Conservation (phyloP, 1,140 invertebrate species). For the Drosophila pandora region DNA sequence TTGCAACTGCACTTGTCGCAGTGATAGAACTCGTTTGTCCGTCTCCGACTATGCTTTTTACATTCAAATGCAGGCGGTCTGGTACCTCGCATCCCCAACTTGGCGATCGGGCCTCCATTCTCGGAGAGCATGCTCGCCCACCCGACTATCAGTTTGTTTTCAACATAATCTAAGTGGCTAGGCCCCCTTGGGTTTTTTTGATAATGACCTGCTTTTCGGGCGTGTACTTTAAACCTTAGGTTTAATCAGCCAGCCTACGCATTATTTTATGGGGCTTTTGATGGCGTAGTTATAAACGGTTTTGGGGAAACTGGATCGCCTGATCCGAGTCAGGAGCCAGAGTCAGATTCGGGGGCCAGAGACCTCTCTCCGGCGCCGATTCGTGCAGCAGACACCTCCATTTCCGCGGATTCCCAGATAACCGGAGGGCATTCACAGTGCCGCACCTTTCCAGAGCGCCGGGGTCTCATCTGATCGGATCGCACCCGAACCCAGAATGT, state of each 20-base stretch:
- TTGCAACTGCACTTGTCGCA: not conserved
- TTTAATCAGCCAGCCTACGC: constrained; percentile 19
- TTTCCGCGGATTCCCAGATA: not conserved
- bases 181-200: not conserved
- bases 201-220: constrained; percentile 15
- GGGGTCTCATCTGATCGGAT: constrained; percentile 1
- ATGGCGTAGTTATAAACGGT: not conserved
- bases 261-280: constrained; percentile 1
- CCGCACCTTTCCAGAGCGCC: not conserved
- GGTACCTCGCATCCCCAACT: constrained; percentile 9
- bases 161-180: not conserved
- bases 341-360: not conserved
- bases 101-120: constrained; percentile 19
- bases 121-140: not conserved
- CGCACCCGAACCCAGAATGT: constrained; percentile 6
- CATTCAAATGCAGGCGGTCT: not conserved
- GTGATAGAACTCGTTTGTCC: constrained; percentile 31
- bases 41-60: constrained; percentile 14
- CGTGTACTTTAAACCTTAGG: not conserved
- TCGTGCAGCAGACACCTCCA: not conserved
- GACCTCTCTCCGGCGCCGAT: not conserved
- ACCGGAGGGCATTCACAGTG: constrained; percentile 28
- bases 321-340: not conserved
- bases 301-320: not conserved
- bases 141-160: not conserved